Conservation (phyloP, 2,888 invertebrate species). For the Ametastegia equiseti region DNA sequence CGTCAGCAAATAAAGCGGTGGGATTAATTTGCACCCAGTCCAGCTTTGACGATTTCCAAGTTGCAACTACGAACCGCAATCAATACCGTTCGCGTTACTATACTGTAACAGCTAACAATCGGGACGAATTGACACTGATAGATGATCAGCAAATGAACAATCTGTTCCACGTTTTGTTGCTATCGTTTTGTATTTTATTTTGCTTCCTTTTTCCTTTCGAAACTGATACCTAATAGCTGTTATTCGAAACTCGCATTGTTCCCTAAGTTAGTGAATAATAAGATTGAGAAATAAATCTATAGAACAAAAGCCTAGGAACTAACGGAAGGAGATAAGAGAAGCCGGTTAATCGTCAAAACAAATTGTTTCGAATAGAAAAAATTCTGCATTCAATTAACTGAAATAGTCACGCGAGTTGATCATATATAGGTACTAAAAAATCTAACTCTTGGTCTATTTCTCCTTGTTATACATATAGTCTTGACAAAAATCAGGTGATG, state of each 20-base stretch:
- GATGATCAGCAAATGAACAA: constrained; percentile 7
- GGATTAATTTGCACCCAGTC: constrained; percentile 16
- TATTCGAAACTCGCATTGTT: not conserved
- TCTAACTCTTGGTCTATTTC: no score
- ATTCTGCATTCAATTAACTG: not conserved
- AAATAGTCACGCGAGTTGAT: not conserved
- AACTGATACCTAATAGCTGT: not conserved
- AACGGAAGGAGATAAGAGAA: not conserved
- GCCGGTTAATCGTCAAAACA: not conserved
- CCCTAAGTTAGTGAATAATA: not conserved
- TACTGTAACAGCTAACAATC: constrained; percentile 8
- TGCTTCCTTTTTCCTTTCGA: not conserved
- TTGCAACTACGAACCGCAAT: constrained; percentile 17
- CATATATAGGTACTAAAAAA: no score
- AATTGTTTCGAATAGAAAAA: not conserved
- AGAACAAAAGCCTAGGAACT: not conserved
- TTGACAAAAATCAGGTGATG: not conserved
- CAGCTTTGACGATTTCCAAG: constrained; percentile 12
- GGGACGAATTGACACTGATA: constrained; percentile 15
- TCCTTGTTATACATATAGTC: not conserved
- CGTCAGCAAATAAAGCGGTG: constrained; percentile 1
- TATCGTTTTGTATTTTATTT: not conserved
- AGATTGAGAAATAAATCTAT: not conserved
- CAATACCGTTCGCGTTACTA: constrained; percentile 11
- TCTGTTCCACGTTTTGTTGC: not conserved